phyloP scores from a whole-genome alignment of 92 coral and sea anemone genomes.

The Blastomussa wellsi region DNA sequence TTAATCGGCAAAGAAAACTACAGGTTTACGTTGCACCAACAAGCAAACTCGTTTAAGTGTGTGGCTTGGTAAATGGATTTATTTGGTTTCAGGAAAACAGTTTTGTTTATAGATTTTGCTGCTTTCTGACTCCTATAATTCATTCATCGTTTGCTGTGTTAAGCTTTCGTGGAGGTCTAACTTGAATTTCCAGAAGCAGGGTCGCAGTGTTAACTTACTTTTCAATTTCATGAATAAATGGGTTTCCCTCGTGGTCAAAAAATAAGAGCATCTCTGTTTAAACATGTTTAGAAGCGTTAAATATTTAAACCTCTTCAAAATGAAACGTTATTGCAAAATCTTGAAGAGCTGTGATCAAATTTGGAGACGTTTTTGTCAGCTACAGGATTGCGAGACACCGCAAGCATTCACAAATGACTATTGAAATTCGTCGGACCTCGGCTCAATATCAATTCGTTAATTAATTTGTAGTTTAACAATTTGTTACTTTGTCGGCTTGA shows the following conservation, averaged over 20 bases:
- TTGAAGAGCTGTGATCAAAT: not conserved
- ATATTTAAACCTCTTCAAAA: conserved; percentile 37
- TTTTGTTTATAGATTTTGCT: not conserved
- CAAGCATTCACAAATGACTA: conserved; percentile 25
- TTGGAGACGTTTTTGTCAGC: not conserved
- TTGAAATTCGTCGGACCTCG: not conserved
- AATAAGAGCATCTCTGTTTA: not conserved
- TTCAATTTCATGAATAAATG: not conserved
- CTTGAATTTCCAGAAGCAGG: not conserved
- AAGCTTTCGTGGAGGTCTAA: not conserved
- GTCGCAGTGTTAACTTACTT: not conserved
- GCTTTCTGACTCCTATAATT: not conserved
- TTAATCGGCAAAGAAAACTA: not conserved
- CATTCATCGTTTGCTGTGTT: not conserved
- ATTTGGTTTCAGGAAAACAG: conserved; percentile 1
- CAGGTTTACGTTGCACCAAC: not conserved
- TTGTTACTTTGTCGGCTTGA: not conserved
- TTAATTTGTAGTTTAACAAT: too few relatives aligned
- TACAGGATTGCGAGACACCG: not conserved
- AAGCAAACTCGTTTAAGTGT: conserved; percentile 7
- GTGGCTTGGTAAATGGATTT: not conserved
- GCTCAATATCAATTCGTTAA: too few relatives aligned
- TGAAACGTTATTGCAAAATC: conserved; percentile 12
- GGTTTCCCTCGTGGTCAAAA: conserved; percentile 6
- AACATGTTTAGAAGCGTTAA: conserved; percentile 29